Evolutionary conservation across 2,113 vertebrate genomes (phyloP).

Genomic region (Nothocercus nigrocapillus): DNA sequence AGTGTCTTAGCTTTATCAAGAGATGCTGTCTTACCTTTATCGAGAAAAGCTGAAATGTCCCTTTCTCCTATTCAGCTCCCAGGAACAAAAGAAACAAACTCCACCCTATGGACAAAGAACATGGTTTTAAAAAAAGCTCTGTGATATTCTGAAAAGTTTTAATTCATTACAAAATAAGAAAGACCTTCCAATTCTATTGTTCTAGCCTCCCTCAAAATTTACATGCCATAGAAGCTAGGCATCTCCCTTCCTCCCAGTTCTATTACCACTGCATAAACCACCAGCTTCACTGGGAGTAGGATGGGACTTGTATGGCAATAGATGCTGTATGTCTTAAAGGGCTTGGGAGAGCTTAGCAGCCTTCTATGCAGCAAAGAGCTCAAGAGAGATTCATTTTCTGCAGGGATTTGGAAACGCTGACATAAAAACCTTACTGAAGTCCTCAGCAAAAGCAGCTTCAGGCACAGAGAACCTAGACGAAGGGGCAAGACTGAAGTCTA

Average conservation of each 20-base stretch:
- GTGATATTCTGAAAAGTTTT: background rate
- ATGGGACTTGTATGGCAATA: background rate
- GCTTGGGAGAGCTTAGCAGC: background rate
- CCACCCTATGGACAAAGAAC: slow-evolving; percentile 59
- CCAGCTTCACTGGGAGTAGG: background rate
- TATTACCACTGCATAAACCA: background rate
- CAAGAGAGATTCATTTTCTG: background rate
- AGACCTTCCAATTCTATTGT: background rate
- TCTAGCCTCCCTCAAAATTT: background rate
- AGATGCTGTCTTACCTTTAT: slow-evolving; percentile 70
- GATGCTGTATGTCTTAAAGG: background rate
- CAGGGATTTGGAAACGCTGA: background rate
- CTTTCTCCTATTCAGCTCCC: slow-evolving; percentile 57
- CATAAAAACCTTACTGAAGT: background rate
- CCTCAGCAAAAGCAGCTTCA: background rate
- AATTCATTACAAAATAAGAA: background rate
- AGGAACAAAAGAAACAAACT: slow-evolving; percentile 60
- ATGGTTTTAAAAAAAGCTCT: slow-evolving; percentile 19
- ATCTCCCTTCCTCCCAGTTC: background rate
- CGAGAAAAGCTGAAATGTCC: slow-evolving; percentile 43
- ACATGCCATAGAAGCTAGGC: background rate
- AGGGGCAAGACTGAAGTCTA: background rate
- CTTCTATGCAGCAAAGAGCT: background rate
- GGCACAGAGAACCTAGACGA: background rate
- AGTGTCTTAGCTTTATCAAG: slow-evolving; percentile 62